Percentiles rank a stretch among this genome's conserved stretches.
Conservation (phyloP, 2,113 vertebrate species). For the Antechinus stuartii region DNA sequence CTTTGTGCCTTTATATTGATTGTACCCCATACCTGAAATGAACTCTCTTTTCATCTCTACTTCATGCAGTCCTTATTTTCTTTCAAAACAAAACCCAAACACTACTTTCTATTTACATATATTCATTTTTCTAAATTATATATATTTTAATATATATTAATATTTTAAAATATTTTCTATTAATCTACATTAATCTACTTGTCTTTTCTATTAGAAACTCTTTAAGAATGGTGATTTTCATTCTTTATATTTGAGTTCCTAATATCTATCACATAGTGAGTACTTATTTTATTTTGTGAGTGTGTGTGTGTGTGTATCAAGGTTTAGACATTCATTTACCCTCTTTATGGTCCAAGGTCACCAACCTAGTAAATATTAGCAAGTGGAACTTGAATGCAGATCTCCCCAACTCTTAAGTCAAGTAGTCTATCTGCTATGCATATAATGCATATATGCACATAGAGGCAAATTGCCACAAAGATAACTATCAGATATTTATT, state of each 20-base stretch:
- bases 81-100: not conserved
- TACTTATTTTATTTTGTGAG: no score
- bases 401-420: not conserved
- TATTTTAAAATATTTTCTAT: not conserved
- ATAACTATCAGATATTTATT: not conserved
- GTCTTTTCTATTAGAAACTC: not conserved
- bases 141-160: no score
- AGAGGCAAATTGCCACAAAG: not conserved
- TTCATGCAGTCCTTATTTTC: not conserved
- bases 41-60: not conserved
- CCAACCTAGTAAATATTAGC: not conserved
- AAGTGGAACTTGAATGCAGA: not conserved
- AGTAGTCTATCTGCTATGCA: not conserved
- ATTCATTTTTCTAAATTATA: not conserved
- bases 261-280: not conserved
- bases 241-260: not conserved
- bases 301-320: not conserved
- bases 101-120: not conserved
- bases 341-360: not conserved
- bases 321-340: not conserved
- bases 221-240: not conserved
- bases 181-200: not conserved
- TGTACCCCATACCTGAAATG: not conserved
- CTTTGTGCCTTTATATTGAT: not conserved
- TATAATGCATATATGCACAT: not conserved